Evolutionary conservation across 1,140 invertebrate species (phyloP).

Genomic region (Drosophila yakuba): DNA sequence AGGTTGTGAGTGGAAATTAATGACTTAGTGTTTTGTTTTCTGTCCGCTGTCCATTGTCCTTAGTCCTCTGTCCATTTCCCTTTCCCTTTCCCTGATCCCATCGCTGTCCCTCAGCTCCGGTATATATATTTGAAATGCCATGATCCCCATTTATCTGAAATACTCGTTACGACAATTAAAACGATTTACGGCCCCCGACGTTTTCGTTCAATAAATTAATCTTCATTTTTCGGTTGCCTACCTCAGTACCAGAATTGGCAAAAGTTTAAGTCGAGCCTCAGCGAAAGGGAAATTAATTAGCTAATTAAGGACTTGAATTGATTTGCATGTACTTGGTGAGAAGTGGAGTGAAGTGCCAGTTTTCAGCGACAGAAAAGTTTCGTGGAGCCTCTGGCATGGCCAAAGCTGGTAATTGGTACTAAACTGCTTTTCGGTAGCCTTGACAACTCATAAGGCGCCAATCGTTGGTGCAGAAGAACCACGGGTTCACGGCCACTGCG

Average conservation of each 20-base stretch:
- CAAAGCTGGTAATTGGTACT: slow-evolving; percentile 29
- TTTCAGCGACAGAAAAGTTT: background rate
- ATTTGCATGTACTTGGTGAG: slow-evolving; percentile 43
- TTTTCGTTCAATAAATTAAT: slow-evolving; percentile 79
- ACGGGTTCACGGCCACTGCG: background rate
- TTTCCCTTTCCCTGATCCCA: background rate
- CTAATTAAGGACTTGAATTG: slow-evolving; percentile 74
- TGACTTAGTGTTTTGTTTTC: slow-evolving; percentile 73
- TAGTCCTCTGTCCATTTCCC: background rate
- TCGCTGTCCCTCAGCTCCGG: slow-evolving; percentile 19
- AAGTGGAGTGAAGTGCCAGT: background rate
- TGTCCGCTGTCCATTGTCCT: slow-evolving; percentile 6
- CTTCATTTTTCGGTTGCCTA: slow-evolving; percentile 21
- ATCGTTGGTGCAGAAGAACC: background rate
- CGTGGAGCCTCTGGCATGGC: background rate
- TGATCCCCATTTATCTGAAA: slow-evolving; percentile 73
- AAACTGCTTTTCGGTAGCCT: slow-evolving; percentile 1
- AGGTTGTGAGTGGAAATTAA: slow-evolving; percentile 67
- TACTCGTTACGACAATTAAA: slow-evolving; percentile 75
- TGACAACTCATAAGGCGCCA: background rate
- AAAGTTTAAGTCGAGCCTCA: slow-evolving; percentile 27
- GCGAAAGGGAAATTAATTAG: slow-evolving; percentile 72
- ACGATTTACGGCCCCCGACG: slow-evolving; percentile 63
- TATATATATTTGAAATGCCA: slow-evolving; percentile 69
- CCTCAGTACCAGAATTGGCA: slow-evolving; percentile 1